These are phyloP conservation scores for Squalus acanthias DNA, from an alignment of 2,797 vertebrate species.

Conservation along the genomic window DNA sequence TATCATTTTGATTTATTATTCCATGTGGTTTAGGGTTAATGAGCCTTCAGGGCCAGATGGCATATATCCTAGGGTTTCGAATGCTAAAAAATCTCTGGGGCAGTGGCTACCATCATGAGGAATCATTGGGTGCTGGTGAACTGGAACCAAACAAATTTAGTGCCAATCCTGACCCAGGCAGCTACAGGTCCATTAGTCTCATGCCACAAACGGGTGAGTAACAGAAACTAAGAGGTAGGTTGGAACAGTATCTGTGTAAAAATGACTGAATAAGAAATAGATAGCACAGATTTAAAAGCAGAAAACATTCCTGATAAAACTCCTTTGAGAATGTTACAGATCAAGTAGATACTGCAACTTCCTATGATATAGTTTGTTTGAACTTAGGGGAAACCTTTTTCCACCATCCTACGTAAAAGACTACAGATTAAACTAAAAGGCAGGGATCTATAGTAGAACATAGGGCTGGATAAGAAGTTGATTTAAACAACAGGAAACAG, in stretches of 20 bases:
- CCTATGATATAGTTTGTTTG: not conserved
- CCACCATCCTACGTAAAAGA: not conserved
- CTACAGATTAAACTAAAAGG: not conserved
- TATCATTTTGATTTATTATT: not conserved
- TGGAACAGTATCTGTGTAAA: not conserved
- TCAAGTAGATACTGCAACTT: not conserved
- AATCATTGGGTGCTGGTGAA: not conserved
- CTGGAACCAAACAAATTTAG: not conserved
- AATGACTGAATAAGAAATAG: not conserved
- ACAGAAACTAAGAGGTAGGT: not conserved
- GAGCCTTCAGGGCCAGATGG: not conserved
- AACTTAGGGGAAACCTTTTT: not conserved
- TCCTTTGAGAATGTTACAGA: not conserved
- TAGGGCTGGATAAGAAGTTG: not conserved
- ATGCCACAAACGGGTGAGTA: not conserved
- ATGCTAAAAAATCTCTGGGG: not conserved
- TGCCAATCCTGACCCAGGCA: not conserved
- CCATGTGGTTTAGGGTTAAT: not conserved
- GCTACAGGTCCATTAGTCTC: not conserved
- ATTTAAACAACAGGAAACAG: not conserved
- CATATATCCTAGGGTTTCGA: not conserved
- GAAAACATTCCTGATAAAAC: not conserved
- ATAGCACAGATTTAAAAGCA: not conserved
- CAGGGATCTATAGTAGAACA: not conserved
- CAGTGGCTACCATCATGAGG: not conserved